Percentiles rank a stretch among this genome's conserved stretches.
phyloP scores from a whole-genome alignment of 2,113 vertebrate genomes.

The Lynx canadensis region DNA sequence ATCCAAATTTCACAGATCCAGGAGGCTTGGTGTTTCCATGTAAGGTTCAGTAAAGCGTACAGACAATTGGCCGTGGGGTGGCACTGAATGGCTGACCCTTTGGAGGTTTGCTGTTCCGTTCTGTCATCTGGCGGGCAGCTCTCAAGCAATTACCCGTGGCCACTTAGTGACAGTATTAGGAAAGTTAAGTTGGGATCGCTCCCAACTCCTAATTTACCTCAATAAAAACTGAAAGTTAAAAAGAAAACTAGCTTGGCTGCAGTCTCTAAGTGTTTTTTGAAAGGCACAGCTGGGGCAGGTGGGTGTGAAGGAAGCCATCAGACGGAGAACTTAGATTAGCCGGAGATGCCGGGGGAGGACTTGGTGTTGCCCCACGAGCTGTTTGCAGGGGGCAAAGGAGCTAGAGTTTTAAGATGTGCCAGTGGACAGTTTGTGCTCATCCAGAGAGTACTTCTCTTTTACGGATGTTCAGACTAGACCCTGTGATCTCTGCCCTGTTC shows the following conservation, averaged over 20 bases:
- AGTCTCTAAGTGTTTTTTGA: constrained; percentile 44
- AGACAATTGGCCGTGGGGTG: not conserved
- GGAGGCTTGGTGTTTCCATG: not conserved
- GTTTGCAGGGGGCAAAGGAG: not conserved
- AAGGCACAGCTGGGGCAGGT: constrained; percentile 69
- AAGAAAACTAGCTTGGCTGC: constrained; percentile 51
- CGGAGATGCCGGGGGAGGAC: not conserved
- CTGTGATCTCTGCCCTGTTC: not conserved
- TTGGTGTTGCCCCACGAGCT: not conserved
- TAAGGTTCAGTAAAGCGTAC: not conserved
- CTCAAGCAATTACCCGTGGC: constrained; percentile 53
- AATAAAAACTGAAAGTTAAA: constrained; percentile 68
- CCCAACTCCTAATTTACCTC: constrained; percentile 69
- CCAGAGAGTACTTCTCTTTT: not conserved
- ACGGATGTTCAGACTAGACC: not conserved
- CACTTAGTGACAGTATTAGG: constrained; percentile 51
- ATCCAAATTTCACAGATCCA: constrained; percentile 14
- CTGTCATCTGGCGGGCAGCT: constrained; percentile 34
- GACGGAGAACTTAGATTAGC: not conserved
- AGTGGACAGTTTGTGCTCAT: not conserved
- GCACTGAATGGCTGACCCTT: not conserved
- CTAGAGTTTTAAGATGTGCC: not conserved
- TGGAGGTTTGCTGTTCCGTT: not conserved
- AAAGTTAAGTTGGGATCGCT: constrained; percentile 60
- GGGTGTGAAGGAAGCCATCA: constrained; percentile 55